Conservation (phyloP, 2,888 invertebrate genomes). For the Limenitis camilla region DNA sequence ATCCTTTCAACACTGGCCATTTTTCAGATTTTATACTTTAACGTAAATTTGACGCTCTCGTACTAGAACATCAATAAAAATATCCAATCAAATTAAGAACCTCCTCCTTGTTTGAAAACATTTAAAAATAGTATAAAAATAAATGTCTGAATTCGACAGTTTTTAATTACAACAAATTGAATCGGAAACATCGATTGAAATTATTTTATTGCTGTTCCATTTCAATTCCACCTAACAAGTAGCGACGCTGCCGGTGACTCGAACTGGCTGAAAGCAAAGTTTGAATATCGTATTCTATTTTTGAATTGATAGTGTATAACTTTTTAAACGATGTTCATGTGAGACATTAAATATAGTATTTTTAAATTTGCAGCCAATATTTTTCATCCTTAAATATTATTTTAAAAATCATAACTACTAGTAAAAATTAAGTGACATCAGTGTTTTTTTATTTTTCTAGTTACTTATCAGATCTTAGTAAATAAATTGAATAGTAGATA, state of each 20-base stretch:
- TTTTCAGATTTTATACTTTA: too few species aligned
- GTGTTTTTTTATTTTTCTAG: too few species aligned
- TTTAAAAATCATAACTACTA: too few species aligned
- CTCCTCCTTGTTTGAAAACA: neutral
- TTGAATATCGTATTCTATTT: constrained; percentile 51
- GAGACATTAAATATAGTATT: constrained; percentile 3
- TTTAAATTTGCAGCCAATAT: neutral
- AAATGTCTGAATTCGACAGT: constrained; percentile 34
- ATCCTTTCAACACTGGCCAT: too few species aligned
- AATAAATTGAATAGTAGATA: too few species aligned
- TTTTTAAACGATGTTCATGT: constrained; percentile 34
- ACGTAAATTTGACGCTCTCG: too few species aligned
- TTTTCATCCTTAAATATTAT: too few species aligned
- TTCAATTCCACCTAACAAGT: constrained; percentile 47
- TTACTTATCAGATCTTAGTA: too few species aligned
- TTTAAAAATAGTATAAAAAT: neutral
- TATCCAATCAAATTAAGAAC: neutral
- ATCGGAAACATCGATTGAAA: constrained; percentile 46
- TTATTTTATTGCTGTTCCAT: constrained; percentile 46
- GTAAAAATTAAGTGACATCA: too few species aligned
- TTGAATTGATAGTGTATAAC: constrained; percentile 34
- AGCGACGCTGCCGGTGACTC: constrained; percentile 47
- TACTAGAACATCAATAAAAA: neutral
- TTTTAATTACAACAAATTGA: constrained; percentile 52
- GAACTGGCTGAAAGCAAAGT: constrained; percentile 59